Percentiles rank a stretch among this genome's conserved stretches.
These are phyloP conservation scores for Cinara cedri DNA, from an alignment of 2,888 invertebrate genomes.

Conservation along the genomic window DNA sequence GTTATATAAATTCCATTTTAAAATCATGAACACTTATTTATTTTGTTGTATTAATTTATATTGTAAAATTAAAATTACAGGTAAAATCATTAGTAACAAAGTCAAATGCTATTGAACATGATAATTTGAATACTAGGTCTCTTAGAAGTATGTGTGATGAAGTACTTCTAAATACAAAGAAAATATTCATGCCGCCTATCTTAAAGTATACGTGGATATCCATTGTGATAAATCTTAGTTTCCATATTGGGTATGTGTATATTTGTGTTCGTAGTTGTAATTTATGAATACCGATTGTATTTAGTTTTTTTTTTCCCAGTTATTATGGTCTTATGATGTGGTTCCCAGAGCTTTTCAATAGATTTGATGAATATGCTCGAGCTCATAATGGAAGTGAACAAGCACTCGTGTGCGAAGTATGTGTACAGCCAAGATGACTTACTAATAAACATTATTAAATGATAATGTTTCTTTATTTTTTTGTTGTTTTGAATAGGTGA, in stretches of 20 bases:
- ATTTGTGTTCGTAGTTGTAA: not conserved
- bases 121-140: constrained; percentile 30
- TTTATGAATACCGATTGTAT: constrained; percentile 4
- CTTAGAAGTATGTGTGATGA: constrained; percentile 74
- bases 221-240: constrained; percentile 88
- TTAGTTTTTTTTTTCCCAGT: constrained; percentile 64
- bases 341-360: constrained; percentile 93
- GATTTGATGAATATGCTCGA: constrained; percentile 80
- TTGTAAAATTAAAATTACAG: constrained; percentile 32
- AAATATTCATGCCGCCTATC: constrained; percentile 80
- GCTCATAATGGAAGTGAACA: constrained; percentile 67
- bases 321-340: constrained; percentile 97
- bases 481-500: constrained; percentile 66
- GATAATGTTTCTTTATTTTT: not conserved
- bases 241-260: constrained; percentile 81
- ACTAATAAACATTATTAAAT: not conserved
- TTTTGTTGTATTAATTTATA: not conserved
- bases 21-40: no score
- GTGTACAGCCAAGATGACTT: not conserved
- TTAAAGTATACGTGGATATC: constrained; percentile 83
- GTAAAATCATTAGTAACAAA: constrained; percentile 56
- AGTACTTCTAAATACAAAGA: constrained; percentile 81
- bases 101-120: constrained; percentile 44
- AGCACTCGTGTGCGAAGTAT: constrained; percentile 63
- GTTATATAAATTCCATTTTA: no score